Percentiles rank a stretch among this genome's conserved stretches.
Conservation (phyloP, 92 coral and sea anemone species). For the Epizoanthus stellaris region DNA sequence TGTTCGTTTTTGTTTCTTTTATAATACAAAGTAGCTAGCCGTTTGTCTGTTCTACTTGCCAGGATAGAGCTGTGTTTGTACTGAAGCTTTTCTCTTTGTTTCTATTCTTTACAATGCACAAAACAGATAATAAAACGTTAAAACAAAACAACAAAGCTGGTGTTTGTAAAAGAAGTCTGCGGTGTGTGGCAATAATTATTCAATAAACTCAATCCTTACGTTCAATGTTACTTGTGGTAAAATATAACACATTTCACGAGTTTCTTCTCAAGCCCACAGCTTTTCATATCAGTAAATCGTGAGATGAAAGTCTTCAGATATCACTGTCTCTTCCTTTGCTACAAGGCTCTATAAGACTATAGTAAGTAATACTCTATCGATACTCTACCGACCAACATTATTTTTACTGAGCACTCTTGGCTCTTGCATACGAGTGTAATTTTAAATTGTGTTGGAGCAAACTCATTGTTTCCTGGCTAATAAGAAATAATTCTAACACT, state of each 20-base stretch:
- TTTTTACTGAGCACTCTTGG: neutral
- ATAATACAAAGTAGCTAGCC: constrained; percentile 15
- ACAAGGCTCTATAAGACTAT: neutral
- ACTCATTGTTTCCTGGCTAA: too few relatives aligned
- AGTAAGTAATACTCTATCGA: too few relatives aligned
- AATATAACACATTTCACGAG: neutral
- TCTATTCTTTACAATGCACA: constrained; percentile 27
- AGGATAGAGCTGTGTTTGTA: constrained; percentile 34
- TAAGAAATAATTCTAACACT: too few relatives aligned
- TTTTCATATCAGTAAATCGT: neutral
- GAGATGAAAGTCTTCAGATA: neutral
- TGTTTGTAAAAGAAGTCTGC: constrained; percentile 22
- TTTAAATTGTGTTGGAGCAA: neutral
- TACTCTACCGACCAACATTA: neutral
- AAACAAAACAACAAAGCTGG: constrained; percentile 23
- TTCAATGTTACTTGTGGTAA: neutral
- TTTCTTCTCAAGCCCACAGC: neutral
- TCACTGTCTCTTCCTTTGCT: neutral
- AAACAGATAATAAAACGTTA: constrained; percentile 29
- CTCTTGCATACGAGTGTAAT: neutral
- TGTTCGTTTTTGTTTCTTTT: constrained; percentile 8
- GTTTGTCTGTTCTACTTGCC: constrained; percentile 1
- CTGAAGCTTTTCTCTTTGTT: constrained; percentile 23
- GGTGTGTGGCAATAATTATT: constrained; percentile 24
- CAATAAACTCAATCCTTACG: constrained; percentile 21